phyloP scores from a whole-genome alignment of 2,797 vertebrate genomes.

The Chlorospingus flavigularis region DNA sequence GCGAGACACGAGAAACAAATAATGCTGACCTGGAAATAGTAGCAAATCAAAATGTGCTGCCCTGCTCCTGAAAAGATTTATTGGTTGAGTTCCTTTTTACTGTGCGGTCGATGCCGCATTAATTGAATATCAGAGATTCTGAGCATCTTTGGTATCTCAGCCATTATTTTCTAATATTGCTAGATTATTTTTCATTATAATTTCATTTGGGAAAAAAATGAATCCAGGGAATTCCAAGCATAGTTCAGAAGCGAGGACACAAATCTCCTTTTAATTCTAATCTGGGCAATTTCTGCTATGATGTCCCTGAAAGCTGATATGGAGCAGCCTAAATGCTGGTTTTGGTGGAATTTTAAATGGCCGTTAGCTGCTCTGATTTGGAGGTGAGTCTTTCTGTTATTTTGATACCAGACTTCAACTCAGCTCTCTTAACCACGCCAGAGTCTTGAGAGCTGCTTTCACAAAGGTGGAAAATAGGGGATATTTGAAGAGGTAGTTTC shows the following conservation, averaged over 20 bases:
- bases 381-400: background rate
- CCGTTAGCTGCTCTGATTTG: rapidly evolving
- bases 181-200: background rate
- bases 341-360: background rate
- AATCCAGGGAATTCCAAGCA: background rate
- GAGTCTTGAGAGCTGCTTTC: background rate
- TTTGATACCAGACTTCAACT: background rate
- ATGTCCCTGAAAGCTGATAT: background rate
- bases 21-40: background rate
- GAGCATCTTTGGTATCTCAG: background rate
- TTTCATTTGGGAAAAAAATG: background rate
- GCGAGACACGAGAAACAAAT: background rate
- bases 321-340: background rate
- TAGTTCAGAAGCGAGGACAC: background rate
- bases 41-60: background rate
- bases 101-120: background rate
- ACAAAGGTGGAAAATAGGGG: background rate
- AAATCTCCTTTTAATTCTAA: background rate
- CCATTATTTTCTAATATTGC: background rate
- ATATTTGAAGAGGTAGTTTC: background rate
- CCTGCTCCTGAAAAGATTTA: background rate
- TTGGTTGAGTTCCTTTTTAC: background rate
- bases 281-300: background rate
- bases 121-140: background rate
- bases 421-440: background rate